Evolutionary conservation across 1,140 invertebrate genomes (phyloP), one percentile per base, ranked within the genome.

Genomic region (Neomicropteryx cornuta): DNA sequence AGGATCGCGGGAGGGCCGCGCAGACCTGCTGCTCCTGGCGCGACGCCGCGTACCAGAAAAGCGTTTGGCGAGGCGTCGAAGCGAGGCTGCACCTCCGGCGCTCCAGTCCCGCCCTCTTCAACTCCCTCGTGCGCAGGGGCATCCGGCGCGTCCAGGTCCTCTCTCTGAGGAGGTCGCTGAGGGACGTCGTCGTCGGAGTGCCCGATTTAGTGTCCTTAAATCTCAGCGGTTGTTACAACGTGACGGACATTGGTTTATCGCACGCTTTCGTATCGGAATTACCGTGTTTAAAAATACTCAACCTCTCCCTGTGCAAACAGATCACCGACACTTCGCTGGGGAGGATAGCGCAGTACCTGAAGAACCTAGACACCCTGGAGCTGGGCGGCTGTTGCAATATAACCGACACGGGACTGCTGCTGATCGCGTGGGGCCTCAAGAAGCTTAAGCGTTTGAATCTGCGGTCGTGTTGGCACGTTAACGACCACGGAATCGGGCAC

Each of bases 261-360:
- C 82, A 83, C 46, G 89, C 88, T 1, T 83, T 95, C 49, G 70
- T 73, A 21, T 68, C 76, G 8, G 81, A 87, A 39, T 63, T 82
- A 36, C 75, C 79, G 18, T 74, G 77, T 11, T 67, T 96, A 2
- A 83, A 78, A 31, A 72, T 80, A 38, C 69, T 96, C 22, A 87
- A 96, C 57, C 69, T 97, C 8, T 91, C 87, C 3, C 68, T 96
- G 31, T 97, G 93, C 67, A 97, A 97, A 62, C 90, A 94, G 66
- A 80, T 96, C 14, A 90, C 87, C 1, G 91, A 96, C 60, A 77
- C 76, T 1, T 83, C 85, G 18, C 68, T 95, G 3, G 77, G 78
- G 5, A 71, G 79, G 48, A 92, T 95, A 54, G 83, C 87, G 3
- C 80, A 89, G 52, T 79, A 77, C 50, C 60, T 93, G n/a, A 82